Evolutionary conservation across 2,797 vertebrate species (phyloP).

Genomic region (Chrysocyon brachyurus): DNA sequence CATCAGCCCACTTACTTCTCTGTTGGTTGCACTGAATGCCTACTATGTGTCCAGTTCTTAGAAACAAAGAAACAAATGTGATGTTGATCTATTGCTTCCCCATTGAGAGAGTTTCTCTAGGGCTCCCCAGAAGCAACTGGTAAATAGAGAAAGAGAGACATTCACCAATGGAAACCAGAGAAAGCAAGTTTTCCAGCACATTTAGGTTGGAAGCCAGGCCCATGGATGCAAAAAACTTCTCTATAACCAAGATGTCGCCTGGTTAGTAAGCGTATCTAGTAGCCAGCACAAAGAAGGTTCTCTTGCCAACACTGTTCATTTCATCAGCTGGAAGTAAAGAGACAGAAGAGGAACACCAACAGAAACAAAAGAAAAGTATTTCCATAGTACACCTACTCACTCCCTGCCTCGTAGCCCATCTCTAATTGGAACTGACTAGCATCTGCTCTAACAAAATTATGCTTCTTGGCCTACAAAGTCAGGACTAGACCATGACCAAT

Average conservation of each 20-base stretch:
- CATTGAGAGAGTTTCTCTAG: background rate
- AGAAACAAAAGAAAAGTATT: background rate
- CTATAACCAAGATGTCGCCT: background rate
- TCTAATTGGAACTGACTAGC: background rate
- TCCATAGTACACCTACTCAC: background rate
- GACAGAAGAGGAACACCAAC: background rate
- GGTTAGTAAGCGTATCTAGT: background rate
- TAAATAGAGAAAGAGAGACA: background rate
- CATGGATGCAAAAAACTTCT: background rate
- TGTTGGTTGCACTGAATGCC: background rate
- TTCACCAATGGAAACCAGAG: background rate
- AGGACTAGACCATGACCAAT: slow-evolving; percentile 5
- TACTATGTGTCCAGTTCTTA: background rate
- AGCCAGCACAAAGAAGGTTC: background rate
- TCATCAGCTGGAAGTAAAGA: background rate
- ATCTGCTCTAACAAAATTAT: slow-evolving; percentile 27
- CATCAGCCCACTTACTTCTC: background rate
- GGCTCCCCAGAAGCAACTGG: background rate
- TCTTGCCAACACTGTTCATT: background rate
- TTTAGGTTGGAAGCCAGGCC: slow-evolving; percentile 26
- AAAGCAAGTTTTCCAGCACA: slow-evolving; percentile 22
- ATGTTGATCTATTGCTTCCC: background rate
- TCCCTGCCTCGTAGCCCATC: background rate
- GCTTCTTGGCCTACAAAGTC: background rate
- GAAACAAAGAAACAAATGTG: background rate